Evolutionary conservation across 2,888 invertebrate genomes (phyloP), one percentile per base, ranked within the genome.

Genomic region (Orthosia gothica): DNA sequence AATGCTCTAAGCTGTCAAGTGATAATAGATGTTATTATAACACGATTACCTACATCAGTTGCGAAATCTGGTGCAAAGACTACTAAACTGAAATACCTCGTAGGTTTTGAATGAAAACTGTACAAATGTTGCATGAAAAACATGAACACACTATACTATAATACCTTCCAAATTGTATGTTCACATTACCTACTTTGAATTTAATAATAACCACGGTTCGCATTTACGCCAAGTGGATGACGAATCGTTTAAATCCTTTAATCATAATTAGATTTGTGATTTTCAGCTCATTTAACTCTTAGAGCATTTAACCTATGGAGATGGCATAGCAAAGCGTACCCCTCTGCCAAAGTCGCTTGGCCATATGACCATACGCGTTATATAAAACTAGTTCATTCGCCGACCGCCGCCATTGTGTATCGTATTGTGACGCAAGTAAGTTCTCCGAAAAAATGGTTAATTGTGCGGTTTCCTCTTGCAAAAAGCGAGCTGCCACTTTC

Each of bases 201-300:
- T 15, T 26, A 54, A 68, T 5, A 50, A 47, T 18, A 65, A 61
- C 40, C n/a, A 59, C 40, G 12, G 9, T 26, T 18, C 9, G 18
- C 23, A 52, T 74, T 55, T 62, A 66, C 13, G 15, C 54, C 40
- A 55, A 64, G 52, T 68, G 59, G 2, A 54, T 68, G 67, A 61
- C 59, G 59, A 80, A 83, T 78, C 13, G 55, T 20, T 59, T 49
- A 59, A 80, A 77, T 70, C 52, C 55, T 68, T 54, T 55, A 82
- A 67, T 63, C 50, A 70, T 70, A 77, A 82, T 67, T 76, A 67
- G 66, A 79, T 82, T 82, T 76, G 20, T 70, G 63, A 82, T 82
- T 80, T 64, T 55, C 65, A 76, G 23, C 32, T 64, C 16, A 67
- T 79, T 76, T 64, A 52, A 55, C 50, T 76, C n/a, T n/a, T n/a